phyloP scores from a whole-genome alignment of 2,888 invertebrate genomes.

The Drosophila macrothrix region DNA sequence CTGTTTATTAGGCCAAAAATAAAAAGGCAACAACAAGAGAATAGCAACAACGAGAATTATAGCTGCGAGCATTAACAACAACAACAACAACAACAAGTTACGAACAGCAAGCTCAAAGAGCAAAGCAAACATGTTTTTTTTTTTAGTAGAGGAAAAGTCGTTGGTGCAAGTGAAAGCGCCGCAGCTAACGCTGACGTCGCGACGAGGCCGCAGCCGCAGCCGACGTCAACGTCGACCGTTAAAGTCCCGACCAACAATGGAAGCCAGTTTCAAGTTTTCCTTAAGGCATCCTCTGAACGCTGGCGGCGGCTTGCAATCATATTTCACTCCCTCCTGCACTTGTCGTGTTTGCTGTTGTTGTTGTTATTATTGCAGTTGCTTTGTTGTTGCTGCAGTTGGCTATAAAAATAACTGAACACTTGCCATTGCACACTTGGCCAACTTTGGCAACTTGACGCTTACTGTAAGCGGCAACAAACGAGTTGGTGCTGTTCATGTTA shows the following conservation, averaged over 20 bases:
- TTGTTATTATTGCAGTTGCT: conserved; percentile 17
- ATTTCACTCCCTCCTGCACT: conserved; percentile 79
- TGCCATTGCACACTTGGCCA: conserved; percentile 81
- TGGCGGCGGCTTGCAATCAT: conserved; percentile 61
- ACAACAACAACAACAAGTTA: conserved; percentile 29
- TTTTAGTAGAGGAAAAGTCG: conserved; percentile 55
- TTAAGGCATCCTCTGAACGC: conserved; percentile 58
- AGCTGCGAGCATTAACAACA: conserved; percentile 34
- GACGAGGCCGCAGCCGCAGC: not conserved
- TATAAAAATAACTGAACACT: conserved; percentile 80
- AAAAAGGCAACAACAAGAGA: conserved; percentile 10
- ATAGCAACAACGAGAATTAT: conserved; percentile 18
- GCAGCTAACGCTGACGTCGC: conserved; percentile 22
- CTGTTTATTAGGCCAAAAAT: conserved; percentile 56
- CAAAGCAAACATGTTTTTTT: conserved; percentile 57
- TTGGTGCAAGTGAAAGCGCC: conserved; percentile 69
- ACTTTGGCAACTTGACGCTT: conserved; percentile 78
- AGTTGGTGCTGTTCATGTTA: conserved; percentile 43
- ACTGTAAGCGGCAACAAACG: conserved; percentile 60
- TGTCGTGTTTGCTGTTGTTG: conserved; percentile 54
- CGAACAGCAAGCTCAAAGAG: conserved; percentile 53
- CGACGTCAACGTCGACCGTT: conserved; percentile 2
- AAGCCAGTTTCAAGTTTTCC: conserved; percentile 58
- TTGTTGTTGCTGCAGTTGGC: conserved; percentile 48
- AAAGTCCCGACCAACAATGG: conserved; percentile 45